A percentile compares a stretch with the other conserved stretches of the same genome.
These are phyloP conservation scores for Hemibagrus guttatus DNA, from an alignment of 2,797 vertebrate species.

Conservation along the genomic window DNA sequence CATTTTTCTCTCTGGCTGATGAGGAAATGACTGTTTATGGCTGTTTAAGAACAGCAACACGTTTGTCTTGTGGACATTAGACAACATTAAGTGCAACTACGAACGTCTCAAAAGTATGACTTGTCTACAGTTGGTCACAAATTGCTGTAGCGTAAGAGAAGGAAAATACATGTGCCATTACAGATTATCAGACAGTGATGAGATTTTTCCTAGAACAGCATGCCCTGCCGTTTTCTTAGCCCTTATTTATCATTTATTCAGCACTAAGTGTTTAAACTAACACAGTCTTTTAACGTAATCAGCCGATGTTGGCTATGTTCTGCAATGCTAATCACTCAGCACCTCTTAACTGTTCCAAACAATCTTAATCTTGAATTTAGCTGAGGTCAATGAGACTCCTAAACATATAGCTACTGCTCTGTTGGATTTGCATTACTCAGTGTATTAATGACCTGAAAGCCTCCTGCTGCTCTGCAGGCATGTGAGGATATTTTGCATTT, in stretches of 20 bases:
- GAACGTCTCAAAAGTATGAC: neutral
- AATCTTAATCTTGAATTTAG: neutral
- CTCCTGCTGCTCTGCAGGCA: neutral
- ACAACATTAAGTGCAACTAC: neutral
- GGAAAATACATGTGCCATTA: neutral
- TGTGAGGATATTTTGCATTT: constrained; percentile 89
- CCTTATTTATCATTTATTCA: neutral
- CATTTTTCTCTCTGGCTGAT: no score
- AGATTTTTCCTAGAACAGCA: neutral
- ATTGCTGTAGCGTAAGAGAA: neutral
- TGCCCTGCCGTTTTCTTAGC: neutral
- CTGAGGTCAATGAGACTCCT: neutral
- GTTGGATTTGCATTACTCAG: neutral
- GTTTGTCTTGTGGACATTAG: neutral
- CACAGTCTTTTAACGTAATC: neutral
- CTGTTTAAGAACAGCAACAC: neutral
- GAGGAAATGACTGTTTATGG: neutral
- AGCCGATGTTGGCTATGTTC: neutral
- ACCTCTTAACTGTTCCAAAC: neutral
- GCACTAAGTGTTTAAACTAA: neutral
- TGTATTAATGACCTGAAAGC: neutral
- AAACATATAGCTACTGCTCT: neutral
- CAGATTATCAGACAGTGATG: no score
- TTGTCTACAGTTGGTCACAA: neutral
- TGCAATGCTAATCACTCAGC: neutral